phyloP scores from a whole-genome alignment of 2,888 invertebrate genomes.

The Lissonota sp. region DNA sequence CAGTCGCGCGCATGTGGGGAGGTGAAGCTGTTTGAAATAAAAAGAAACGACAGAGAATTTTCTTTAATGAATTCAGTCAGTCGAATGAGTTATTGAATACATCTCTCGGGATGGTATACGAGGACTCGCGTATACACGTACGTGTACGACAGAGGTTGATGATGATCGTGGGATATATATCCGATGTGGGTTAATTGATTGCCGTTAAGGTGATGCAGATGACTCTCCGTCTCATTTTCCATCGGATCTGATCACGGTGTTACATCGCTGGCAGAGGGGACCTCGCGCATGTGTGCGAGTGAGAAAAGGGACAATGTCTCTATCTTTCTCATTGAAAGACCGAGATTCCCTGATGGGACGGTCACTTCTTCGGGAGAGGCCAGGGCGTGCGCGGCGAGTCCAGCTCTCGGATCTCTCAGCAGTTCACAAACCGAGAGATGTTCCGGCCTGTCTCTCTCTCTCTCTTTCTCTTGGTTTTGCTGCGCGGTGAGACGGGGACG shows the following conservation, averaged over 20 bases:
- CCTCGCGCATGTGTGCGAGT: slow-evolving; percentile 16
- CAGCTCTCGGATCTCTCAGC: slow-evolving; percentile 20
- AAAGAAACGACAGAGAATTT: slow-evolving; percentile 51
- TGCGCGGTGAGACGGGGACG: slow-evolving; percentile 67
- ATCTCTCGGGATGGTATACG: slow-evolving; percentile 40
- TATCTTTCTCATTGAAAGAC: slow-evolving; percentile 24
- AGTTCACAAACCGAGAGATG: slow-evolving; percentile 22
- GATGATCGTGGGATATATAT: slow-evolving; percentile 55
- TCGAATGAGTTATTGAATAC: slow-evolving; percentile 60
- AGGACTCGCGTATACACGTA: slow-evolving; percentile 20
- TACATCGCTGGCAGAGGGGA: neutral
- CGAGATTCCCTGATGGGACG: slow-evolving; percentile 41
- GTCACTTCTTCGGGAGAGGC: slow-evolving; percentile 29
- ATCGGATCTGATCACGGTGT: slow-evolving; percentile 45
- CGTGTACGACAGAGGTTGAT: slow-evolving; percentile 22
- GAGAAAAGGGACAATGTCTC: slow-evolving; percentile 18
- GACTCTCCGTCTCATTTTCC: slow-evolving; percentile 51
- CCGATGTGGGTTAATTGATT: slow-evolving; percentile 64
- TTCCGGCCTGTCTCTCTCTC: slow-evolving; percentile 12
- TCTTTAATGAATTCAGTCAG: slow-evolving; percentile 60
- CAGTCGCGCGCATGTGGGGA: neutral
- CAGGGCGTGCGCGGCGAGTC: slow-evolving; percentile 56
- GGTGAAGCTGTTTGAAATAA: neutral
- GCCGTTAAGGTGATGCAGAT: slow-evolving; percentile 61
- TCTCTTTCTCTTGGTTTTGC: slow-evolving; percentile 23